Base-by-base conservation (phyloP, 2,113 vertebrate genomes). In the Collichthys lucidus region DNA sequence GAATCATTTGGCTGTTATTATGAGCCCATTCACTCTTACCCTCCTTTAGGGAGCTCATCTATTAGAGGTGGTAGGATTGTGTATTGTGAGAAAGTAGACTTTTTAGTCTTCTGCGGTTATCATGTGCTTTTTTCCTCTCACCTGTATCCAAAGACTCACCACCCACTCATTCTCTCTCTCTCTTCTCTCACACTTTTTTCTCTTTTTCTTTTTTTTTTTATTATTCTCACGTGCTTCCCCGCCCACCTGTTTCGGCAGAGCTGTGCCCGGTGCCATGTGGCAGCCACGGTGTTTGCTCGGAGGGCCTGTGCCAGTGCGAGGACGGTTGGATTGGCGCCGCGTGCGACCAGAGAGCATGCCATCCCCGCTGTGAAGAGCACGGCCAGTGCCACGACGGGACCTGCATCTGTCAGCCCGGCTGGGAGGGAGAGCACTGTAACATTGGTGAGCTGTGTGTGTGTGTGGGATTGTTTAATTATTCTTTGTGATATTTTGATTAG, bases 341-440 rank as follows among this genome's bases (percentile, higher is more conserved):
- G 3, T 99, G 98, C 20, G 97, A 98, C 59, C 97, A 98, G 61
- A 94, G 96, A 31, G 96, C 96, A 4, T 99, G 98, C 90, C 96
- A 96, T 85, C 96, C 97, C 5, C 97, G 96, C 92, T 99, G 98
- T 3, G 94, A 97, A 26, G 96, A 99, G 49, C 98, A 99, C 5
- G 98, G 98, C 15, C 97, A 97, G 84, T 99, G 98, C 90, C 97
- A 95, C 89, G 97, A 98, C 0, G 98, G 98, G 24, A 96, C 95
- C 90, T 99, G 98, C 85, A 95, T 99, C 92, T 99, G 98, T 91
- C 98, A 97, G 90, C 96, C 98, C 0, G 98, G 98, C 91, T 99
- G 98, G 98, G 98, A 99, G 91, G 98, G 98, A 40, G 98, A 99
- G 79, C 98, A 98, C 92, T 99, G 98, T 87, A 97, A 97, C 85